Evolutionary conservation across 2,888 invertebrate species (phyloP), one percentile per base, ranked within the genome.

Genomic region (Phragmatobia fuliginosa): DNA sequence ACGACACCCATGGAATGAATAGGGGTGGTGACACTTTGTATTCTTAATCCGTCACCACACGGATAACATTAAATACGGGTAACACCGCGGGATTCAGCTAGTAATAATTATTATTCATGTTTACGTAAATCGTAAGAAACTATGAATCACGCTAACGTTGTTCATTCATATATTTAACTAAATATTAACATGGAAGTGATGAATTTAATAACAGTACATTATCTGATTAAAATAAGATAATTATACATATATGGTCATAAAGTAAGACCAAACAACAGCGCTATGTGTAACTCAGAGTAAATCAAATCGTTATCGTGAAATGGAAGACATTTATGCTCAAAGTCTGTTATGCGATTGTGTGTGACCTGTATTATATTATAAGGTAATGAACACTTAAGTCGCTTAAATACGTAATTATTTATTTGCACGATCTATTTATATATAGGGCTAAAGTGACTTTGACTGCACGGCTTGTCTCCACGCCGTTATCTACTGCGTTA

Each of bases 161-260:
- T 59, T 66, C 66, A 60, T 66, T 66, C 59, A 59, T 10, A 7
- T 45, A 45, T 66, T 58, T 59, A 32, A 8, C 4, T 32, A 60
- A 66, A 60, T 58, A 59, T 59, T 59, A n/a, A 32, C 59, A 66
- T 49, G 60, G 32, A 32, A 61, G 25, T 52, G 52, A 52, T 49
- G 49, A n/a, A 60, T 62, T 33, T 31, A 60, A 28, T 41, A 45
- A n/a, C 45, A n/a, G 14, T 65, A 18, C 18, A 21, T 41, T 41
- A 62, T 62, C 41, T 41, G 21, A 7, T 5, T 16, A 31, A 31
- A 14, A 62, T 38, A 31, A 31, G 7, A 62, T 38, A 62, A 41
- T 31, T 62, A 21, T 38, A 2, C 7, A 56, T 3, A 2, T 16
- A 56, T 3, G 28, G 21, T 62, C 28, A 62, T 21, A 21, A 41